Base-by-base conservation (phyloP, 2,113 vertebrate species). In the Fulica atra region DNA sequence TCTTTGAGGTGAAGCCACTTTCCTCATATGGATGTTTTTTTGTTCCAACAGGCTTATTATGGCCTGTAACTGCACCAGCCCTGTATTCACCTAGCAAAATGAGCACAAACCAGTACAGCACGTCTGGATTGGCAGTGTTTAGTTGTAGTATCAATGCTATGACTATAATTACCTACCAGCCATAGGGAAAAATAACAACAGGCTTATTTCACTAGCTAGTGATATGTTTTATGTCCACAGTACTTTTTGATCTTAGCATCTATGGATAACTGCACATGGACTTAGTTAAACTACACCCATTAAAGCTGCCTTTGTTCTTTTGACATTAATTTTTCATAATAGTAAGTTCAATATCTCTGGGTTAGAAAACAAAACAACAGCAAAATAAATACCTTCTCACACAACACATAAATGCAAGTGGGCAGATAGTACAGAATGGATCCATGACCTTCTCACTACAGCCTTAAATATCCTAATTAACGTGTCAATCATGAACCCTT, bases 401-500 rank as follows among this genome's bases (percentile, higher is more conserved):
- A 31, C n/a, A 60, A 66, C 44, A 60, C 5, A 14, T 24, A 42
- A 64, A 60, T 33, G 20, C 9, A 50, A 16, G 23, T 38, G 16
- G 54, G 14, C 28, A 40, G 50, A 54, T 11, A 61, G 19, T 9
- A 57, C 23, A 73, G 68, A 77, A 63, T 12, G 15, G 38, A 70
- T 29, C 29, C n/a, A 6, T 38, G 12, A 0, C 17, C 16, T 59
- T 28, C 28, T 28, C 35, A 50, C 9, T 38, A 2, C 14, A 44
- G 38, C n/a, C 24, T 70, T 35, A 24, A 42, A 79, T 79, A 38
- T n/a, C 31, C 20, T 31, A 35, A 44, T 48, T 42, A 70, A 65
- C 1, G 0, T 11, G 8, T 65, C 60, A 44, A 0, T 21, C 23
- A 18, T 15, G 9, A 13, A 38, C 25, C 14, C 7, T 35, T 69